Percentiles rank a stretch among this genome's conserved stretches.
These are phyloP conservation scores for Enteromius fasciolatus DNA, from an alignment of 2,797 vertebrate genomes.

Conservation along the genomic window DNA sequence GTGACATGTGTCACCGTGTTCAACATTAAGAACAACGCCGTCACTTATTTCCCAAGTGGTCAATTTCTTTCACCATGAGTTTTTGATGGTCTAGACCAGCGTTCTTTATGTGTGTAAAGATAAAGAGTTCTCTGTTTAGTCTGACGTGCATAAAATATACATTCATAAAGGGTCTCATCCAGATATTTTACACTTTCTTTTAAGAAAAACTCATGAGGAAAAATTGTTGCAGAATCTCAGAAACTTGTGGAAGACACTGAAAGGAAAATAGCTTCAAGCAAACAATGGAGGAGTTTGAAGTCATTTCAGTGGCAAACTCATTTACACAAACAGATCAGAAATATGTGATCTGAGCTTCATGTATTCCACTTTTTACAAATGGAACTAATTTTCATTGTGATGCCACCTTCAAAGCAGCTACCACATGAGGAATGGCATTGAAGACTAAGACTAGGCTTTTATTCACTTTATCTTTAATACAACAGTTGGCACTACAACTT, in stretches of 20 bases:
- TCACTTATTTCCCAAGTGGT: slow-evolving; percentile 39
- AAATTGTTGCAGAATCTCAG: not conserved
- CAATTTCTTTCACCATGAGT: slow-evolving; percentile 14
- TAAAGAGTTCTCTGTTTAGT: not conserved
- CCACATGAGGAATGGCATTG: not conserved
- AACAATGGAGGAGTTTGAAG: not conserved
- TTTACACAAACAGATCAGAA: not conserved
- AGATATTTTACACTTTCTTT: not conserved
- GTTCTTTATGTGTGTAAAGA: slow-evolving; percentile 20
- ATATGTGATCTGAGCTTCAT: not conserved
- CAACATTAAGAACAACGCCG: not conserved
- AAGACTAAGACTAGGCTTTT: not conserved
- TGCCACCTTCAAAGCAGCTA: not conserved
- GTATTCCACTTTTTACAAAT: not conserved
- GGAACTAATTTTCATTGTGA: not conserved
- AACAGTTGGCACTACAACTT: not conserved
- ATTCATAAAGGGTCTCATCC: slow-evolving; percentile 1
- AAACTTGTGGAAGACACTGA: not conserved
- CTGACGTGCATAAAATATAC: not conserved
- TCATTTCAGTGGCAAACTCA: not conserved
- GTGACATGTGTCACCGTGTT: slow-evolving; percentile 11
- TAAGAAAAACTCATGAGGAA: not conserved
- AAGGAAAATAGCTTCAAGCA: not conserved
- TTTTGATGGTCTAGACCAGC: not conserved
- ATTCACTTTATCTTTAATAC: not conserved